phyloP scores from a whole-genome alignment of 2,797 vertebrate genomes.

The Ctenochaetus hawaiiensis region DNA sequence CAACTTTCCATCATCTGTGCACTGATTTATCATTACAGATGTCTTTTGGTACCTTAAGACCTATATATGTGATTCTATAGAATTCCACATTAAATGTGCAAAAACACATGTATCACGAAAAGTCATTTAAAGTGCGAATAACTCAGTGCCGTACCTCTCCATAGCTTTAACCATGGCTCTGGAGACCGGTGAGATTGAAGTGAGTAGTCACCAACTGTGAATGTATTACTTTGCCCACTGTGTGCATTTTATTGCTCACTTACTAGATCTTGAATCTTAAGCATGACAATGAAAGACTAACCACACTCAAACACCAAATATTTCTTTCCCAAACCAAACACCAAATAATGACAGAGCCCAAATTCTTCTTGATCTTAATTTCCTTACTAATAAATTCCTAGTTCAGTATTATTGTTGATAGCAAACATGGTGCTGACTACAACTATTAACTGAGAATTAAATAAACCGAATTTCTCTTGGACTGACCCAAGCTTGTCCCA shows the following conservation, averaged over 20 bases:
- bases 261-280: conserved; percentile 55
- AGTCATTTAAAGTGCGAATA: conserved; percentile 64
- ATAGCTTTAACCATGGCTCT: conserved; percentile 43
- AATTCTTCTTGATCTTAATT: conserved; percentile 31
- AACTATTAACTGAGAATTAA: conserved; percentile 32
- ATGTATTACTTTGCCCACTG: conserved; percentile 60
- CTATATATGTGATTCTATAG: conserved; percentile 48
- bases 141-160: conserved; percentile 34
- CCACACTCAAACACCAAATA: conserved; percentile 41
- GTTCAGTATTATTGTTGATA: conserved; percentile 31
- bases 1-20: conserved; percentile 36
- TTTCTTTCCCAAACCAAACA: conserved; percentile 33
- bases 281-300: conserved; percentile 54
- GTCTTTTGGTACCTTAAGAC: conserved; percentile 38
- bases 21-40: conserved; percentile 43
- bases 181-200: conserved; percentile 59
- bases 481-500: conserved; percentile 53
- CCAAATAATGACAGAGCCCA: conserved; percentile 11
- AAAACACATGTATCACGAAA: conserved; percentile 63
- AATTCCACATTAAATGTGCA: conserved; percentile 45
- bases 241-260: conserved; percentile 50
- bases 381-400: conserved; percentile 29
- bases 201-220: conserved; percentile 53
- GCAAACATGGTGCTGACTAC: conserved; percentile 24
- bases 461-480: conserved; percentile 33